Conservation (phyloP, 2,113 vertebrate genomes). For the Crotalus viridis region DNA sequence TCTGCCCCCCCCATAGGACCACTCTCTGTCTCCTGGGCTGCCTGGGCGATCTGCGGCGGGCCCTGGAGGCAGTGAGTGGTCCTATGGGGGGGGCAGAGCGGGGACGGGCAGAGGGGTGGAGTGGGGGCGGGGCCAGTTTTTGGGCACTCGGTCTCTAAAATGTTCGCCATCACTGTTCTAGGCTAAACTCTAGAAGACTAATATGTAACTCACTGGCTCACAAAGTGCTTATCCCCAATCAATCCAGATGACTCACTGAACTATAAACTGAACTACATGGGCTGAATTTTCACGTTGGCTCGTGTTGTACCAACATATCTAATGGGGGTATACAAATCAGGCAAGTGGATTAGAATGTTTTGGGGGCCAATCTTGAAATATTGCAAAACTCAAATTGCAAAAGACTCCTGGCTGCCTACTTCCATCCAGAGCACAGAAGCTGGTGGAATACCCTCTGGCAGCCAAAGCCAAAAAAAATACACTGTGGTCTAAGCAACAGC, state of each 20-base stretch:
- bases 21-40: no score
- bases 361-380: neutral
- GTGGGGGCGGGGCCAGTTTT: no score
- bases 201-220: neutral
- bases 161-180: neutral
- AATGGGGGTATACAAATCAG: neutral
- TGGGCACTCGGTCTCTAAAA: no score
- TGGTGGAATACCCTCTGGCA: neutral
- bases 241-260: neutral
- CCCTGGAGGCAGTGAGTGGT: no score
- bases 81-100: no score
- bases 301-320: neutral
- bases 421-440: neutral
- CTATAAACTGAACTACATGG: neutral
- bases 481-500: neutral
- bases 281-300: neutral
- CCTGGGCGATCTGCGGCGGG: no score
- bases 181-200: neutral
- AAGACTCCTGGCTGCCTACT: neutral
- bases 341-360: neutral
- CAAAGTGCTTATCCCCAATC: neutral
- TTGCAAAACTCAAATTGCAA: neutral
- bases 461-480: neutral
- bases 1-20: no score
- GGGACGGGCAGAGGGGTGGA: no score